Percentiles rank a stretch among this genome's conserved stretches.
These are phyloP conservation scores for Harpalus rufipes DNA, from an alignment of 2,888 invertebrate species.

Conservation along the genomic window DNA sequence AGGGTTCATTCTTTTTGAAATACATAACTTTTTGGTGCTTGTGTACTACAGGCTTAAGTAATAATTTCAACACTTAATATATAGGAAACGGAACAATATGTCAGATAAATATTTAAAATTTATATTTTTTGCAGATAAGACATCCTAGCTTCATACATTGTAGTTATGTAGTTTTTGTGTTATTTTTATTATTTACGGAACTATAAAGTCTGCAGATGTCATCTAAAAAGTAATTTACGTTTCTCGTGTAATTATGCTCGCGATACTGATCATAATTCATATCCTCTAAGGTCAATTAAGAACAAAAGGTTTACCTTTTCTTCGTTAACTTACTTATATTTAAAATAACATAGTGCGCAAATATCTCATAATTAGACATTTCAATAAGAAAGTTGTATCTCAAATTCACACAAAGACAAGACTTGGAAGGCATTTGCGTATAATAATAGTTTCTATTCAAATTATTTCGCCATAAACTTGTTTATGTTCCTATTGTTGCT, in stretches of 20 bases:
- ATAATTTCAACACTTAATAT: not conserved
- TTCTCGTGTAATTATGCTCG: conserved; percentile 16
- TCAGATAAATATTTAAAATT: not conserved
- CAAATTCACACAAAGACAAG: conserved; percentile 33
- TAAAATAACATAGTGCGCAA: conserved; percentile 17
- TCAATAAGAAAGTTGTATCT: conserved; percentile 23
- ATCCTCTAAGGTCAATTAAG: conserved; percentile 44
- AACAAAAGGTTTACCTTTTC: conserved; percentile 43
- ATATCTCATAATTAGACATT: conserved; percentile 45
- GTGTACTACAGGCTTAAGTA: too few relatives aligned
- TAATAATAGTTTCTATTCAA: conserved; percentile 17
- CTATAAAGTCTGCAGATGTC: conserved; percentile 1
- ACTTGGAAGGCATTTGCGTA: not conserved
- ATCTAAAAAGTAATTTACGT: conserved; percentile 37
- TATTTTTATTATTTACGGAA: conserved; percentile 1
- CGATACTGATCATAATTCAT: conserved; percentile 39
- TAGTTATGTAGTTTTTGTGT: not conserved
- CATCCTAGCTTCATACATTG: not conserved
- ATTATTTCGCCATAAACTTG: conserved; percentile 21
- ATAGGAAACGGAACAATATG: not conserved
- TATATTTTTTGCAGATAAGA: not conserved
- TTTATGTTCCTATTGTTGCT: conserved; percentile 9
- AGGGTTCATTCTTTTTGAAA: too few relatives aligned
- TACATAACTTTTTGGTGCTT: too few relatives aligned
- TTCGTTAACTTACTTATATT: conserved; percentile 12